Evolutionary conservation across 2,797 vertebrate species (phyloP), one percentile per base, ranked within the genome.

Genomic region (Tragopan temminckii): DNA sequence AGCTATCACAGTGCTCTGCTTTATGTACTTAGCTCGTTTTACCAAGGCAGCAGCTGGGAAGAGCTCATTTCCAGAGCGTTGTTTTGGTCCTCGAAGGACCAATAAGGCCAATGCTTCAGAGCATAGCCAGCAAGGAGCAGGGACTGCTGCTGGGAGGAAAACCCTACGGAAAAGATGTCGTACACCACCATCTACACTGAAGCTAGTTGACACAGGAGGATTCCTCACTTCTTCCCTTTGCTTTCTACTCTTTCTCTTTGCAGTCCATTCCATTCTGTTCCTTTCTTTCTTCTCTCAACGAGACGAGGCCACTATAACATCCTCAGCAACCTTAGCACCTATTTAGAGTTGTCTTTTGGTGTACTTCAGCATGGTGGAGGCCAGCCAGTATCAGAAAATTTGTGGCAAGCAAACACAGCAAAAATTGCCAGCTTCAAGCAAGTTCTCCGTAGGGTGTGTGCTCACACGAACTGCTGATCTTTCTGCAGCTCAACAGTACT

Each of bases 121-220:
- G 72, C 40, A 45, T 45, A 58, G 66, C 21, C 11, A 35, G 6
- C 0, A 1, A 36, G 40, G 40, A 0, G 1, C 25, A 33, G n/a
- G n/a, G 33, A 31, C 15, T 33, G 25, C 31, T 55, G 29, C n/a
- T 46, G 31, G 36, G n/a, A 79, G 63, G n/a, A 85, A n/a, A 77
- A 16, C 20, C 13, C n/a, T 27, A 5, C 68, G n/a, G 31, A 85
- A 36, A 52, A 74, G 38, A 23, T 13, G 15, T 46, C 33, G 18
- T 33, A 31, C 23, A 36, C 38, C 31, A 45, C 18, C 35, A 38
- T 40, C 18, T 59, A 71, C 5, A 29, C 1, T 45, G 45, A 64
- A 75, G 29, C 45, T 40, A n/a, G 67, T 59, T 46, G 13, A 6
- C 21, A 40, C 25, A 64, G 38, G 31, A 62, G 43, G 58, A 57